Percentiles rank a stretch among this genome's conserved stretches.
phyloP scores from a whole-genome alignment of 2,113 vertebrate genomes.

The Balaeniceps rex region DNA sequence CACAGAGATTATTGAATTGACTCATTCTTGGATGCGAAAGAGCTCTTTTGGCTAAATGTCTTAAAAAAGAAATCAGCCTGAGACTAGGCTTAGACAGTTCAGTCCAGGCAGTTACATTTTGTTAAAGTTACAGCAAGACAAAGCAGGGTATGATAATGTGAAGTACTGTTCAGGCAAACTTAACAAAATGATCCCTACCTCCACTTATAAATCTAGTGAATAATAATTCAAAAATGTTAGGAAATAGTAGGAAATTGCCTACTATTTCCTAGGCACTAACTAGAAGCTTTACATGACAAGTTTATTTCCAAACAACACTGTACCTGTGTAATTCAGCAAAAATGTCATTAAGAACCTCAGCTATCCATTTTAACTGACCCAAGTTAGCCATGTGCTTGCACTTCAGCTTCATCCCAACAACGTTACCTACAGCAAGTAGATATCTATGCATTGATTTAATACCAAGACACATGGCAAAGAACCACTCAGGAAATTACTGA shows the following conservation, averaged over 20 bases:
- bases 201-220: background rate
- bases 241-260: background rate
- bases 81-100: background rate
- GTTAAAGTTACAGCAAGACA: conserved; percentile 17
- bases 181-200: background rate
- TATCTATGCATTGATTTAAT: background rate
- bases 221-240: background rate
- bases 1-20: background rate
- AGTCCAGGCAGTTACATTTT: background rate
- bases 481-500: background rate
- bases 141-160: background rate
- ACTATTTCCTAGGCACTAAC: background rate
- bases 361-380: background rate
- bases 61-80: conserved; percentile 4
- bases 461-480: background rate
- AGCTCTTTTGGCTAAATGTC: background rate
- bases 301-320: background rate
- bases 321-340: background rate
- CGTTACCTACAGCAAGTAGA: background rate
- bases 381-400: background rate
- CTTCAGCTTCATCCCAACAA: background rate
- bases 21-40: background rate
- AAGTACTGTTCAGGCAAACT: background rate
- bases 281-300: background rate
- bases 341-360: background rate